phyloP scores from a whole-genome alignment of 1,140 invertebrate species.

The Hypothenemus hampei region DNA sequence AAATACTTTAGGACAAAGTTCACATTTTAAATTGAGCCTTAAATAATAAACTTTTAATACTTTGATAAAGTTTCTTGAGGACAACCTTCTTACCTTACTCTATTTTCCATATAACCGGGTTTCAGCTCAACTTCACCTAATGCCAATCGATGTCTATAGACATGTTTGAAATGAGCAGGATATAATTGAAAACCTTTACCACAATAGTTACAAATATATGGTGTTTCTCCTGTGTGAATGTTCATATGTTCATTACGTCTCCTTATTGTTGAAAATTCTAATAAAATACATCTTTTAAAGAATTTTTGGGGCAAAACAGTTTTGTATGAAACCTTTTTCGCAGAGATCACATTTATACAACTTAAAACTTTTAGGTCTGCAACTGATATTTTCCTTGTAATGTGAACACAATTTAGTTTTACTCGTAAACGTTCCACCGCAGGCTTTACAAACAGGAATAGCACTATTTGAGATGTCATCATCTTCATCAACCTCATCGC shows the following conservation, averaged over 20 bases:
- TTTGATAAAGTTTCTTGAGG: background rate
- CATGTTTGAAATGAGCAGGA: conserved; percentile 28
- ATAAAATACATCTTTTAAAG: background rate
- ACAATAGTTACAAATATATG: conserved; percentile 38
- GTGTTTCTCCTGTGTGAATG: conserved; percentile 39
- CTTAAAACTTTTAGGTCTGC: conserved; percentile 24
- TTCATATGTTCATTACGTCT: conserved; percentile 44
- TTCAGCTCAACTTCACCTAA: conserved; percentile 26
- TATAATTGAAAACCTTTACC: conserved; percentile 33
- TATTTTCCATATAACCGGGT: conserved; percentile 27
- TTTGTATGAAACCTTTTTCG: conserved; percentile 22
- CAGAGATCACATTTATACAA: conserved; percentile 29
- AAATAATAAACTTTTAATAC: background rate
- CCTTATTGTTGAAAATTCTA: conserved; percentile 24
- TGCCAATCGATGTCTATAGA: conserved; percentile 24
- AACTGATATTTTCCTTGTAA: conserved; percentile 24
- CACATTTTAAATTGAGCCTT: conserved; percentile 26
- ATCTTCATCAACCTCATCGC: conserved; percentile 14
- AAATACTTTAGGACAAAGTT: conserved; percentile 28
- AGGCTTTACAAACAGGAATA: conserved; percentile 22
- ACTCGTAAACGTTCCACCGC: conserved; percentile 26
- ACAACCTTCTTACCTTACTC: conserved; percentile 16
- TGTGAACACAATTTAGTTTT: conserved; percentile 24
- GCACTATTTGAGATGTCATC: conserved; percentile 17
- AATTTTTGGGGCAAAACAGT: background rate